A percentile compares a stretch with the other conserved stretches of the same genome.
Evolutionary conservation across 2,113 vertebrate species (phyloP).

Genomic region (Syngnathus scovelli): DNA sequence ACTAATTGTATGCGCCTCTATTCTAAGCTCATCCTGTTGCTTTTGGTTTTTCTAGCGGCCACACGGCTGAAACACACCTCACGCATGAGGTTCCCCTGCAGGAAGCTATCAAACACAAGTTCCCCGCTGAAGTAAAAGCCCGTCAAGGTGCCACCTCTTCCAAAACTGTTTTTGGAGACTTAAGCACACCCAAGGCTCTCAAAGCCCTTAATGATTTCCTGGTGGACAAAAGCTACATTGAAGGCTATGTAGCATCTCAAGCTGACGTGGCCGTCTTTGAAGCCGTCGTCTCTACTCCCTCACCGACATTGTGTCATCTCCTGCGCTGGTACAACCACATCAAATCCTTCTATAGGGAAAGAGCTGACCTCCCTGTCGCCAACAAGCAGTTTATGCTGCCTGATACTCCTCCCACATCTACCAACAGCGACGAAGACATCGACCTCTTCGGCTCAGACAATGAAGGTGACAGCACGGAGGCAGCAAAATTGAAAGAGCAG

Average conservation of each 20-base stretch:
- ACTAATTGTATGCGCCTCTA: constrained; percentile 22
- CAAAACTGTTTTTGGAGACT: constrained; percentile 86
- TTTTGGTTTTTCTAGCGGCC: constrained; percentile 64
- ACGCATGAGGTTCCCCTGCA: constrained; percentile 58
- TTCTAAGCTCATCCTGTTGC: constrained; percentile 48
- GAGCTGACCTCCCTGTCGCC: constrained; percentile 78
- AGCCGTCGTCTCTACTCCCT: constrained; percentile 75
- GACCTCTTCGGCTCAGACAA: constrained; percentile 93
- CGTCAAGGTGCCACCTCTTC: constrained; percentile 14
- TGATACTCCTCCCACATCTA: constrained; percentile 42
- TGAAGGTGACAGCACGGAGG: constrained; percentile 83
- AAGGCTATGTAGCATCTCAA: constrained; percentile 86
- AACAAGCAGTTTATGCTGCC: constrained; percentile 82
- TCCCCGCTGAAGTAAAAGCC: constrained; percentile 15
- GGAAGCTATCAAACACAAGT: constrained; percentile 38
- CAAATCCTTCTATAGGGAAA: constrained; percentile 82
- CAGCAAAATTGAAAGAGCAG: constrained; percentile 79
- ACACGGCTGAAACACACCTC: constrained; percentile 48
- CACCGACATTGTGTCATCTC: constrained; percentile 79
- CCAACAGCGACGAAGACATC: constrained; percentile 80
- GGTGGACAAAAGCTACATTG: constrained; percentile 90
- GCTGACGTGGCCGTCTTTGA: constrained; percentile 84
- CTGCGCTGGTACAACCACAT: constrained; percentile 95
- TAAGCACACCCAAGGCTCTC: constrained; percentile 79
- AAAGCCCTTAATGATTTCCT: constrained; percentile 84